Percentiles rank a stretch among this genome's conserved stretches.
Evolutionary conservation across 2,113 vertebrate genomes (phyloP).

Genomic region (Chaetops frenatus): DNA sequence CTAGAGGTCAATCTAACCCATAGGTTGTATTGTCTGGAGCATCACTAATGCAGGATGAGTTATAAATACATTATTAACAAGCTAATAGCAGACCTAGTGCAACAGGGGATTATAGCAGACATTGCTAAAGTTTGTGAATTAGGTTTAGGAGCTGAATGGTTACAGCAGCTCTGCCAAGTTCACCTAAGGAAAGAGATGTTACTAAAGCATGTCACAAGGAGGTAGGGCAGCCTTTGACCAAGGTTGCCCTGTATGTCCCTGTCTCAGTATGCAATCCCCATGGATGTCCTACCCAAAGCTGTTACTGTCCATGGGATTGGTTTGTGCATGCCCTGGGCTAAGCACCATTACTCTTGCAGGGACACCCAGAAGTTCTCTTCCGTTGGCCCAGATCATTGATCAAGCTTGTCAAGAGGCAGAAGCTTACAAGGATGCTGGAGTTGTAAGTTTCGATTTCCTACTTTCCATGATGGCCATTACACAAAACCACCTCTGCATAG

Average conservation of each 20-base stretch:
- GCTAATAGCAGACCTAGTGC: background rate
- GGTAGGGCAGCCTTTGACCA: background rate
- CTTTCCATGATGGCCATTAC: background rate
- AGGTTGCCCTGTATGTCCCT: background rate
- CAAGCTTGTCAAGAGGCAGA: constrained; percentile 79
- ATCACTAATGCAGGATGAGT: background rate
- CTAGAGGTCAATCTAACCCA: background rate
- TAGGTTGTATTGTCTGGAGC: background rate
- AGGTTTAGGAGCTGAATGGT: background rate
- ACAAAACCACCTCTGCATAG: background rate
- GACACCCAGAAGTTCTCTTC: constrained; percentile 70
- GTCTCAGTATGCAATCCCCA: background rate
- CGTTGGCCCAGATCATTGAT: constrained; percentile 73
- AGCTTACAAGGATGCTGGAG: constrained; percentile 73
- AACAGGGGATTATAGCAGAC: background rate
- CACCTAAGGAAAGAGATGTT: background rate
- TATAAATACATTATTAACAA: background rate
- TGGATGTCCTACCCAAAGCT: background rate
- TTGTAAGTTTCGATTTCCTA: constrained; percentile 63
- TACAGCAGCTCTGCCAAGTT: background rate
- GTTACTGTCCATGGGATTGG: background rate
- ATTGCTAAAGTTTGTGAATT: background rate
- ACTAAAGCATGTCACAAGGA: background rate
- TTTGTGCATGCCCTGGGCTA: background rate
- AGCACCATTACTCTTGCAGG: constrained; percentile 61